Evolutionary conservation across 2,797 vertebrate species (phyloP).

Genomic region (Ceryle rudis): DNA sequence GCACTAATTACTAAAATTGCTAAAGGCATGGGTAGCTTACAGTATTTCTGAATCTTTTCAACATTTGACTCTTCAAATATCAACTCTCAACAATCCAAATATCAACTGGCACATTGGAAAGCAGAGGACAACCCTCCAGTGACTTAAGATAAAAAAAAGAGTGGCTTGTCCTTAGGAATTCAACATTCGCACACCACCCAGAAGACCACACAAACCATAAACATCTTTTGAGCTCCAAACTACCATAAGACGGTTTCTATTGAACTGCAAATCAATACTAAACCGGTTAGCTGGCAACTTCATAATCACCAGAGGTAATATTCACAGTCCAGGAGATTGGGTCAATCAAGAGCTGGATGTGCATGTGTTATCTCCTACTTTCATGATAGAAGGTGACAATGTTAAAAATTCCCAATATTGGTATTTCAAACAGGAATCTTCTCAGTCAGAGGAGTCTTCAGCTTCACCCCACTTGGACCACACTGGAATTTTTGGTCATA

Average conservation of each 20-base stretch:
- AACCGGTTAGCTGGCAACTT: constrained; percentile 54
- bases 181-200: background rate
- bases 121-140: background rate
- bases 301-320: constrained; percentile 61
- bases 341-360: background rate
- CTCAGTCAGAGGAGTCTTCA: background rate
- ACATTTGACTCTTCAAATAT: background rate
- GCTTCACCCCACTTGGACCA: background rate
- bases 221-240: background rate
- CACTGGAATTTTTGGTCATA: background rate
- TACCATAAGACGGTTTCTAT: constrained; percentile 13
- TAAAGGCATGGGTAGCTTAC: background rate
- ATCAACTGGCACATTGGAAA: background rate
- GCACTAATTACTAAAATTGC: background rate
- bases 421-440: background rate
- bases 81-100: background rate
- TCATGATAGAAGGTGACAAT: background rate
- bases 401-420: background rate
- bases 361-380: background rate
- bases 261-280: constrained; percentile 55
- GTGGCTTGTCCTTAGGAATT: background rate
- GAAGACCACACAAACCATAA: constrained; percentile 15
- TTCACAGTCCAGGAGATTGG: constrained; percentile 2
- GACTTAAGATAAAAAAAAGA: background rate
- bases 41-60: background rate